Base-by-base conservation (phyloP, 37 sponge, comb jelly and placozoan species). In the Mnemiopsis leidyi region DNA sequence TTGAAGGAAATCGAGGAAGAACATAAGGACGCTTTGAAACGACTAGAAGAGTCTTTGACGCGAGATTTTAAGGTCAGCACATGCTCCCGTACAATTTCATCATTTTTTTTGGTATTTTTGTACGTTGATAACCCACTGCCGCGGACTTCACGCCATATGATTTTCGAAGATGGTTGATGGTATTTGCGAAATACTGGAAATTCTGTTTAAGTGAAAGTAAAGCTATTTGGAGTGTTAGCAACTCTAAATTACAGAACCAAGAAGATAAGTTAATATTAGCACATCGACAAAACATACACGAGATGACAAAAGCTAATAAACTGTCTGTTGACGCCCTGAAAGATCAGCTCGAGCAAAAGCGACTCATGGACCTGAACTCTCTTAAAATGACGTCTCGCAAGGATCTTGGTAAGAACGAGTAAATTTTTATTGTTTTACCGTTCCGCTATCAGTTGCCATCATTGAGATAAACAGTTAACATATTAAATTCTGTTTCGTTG, bases 231-330 rank as follows among this genome's bases (percentile, higher is more conserved):
- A n/a, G n/a, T n/a, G n/a, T n/a, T n/a, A n/a, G n/a, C n/a, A n/a
- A n/a, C n/a, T n/a, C n/a, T n/a, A n/a, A n/a, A n/a, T 48, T 48
- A 18, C 61, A 48, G 61, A 48, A 48, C 7, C 25, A 68, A 23
- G 94, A 94, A 69, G 94, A 94, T n/a, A 68, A 85, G 69, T 33
- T 94, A 0, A 32, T 71, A 3, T 31, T 69, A 7, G 32, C 3
- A 35, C 94, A 95, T 93, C 68, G 38, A 18, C 67, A 32, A 24
- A 94, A 95, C 68, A 25, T 93, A 24, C 39, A 69, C 38, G 85
- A 85, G 20, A 82, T 93, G 0, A 96, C 93, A 23, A 69, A 92
- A 32, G 95, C 96, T 5, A 93, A 95, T 92, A 92, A 94, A 93
- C 68, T 95, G 23, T 94, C 96, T 0, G 93, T 93, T 16, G 83